A percentile compares a stretch with the other conserved stretches of the same genome.
Evolutionary conservation across 2,113 vertebrate species (phyloP).

Genomic region (Carollia perspicillata): DNA sequence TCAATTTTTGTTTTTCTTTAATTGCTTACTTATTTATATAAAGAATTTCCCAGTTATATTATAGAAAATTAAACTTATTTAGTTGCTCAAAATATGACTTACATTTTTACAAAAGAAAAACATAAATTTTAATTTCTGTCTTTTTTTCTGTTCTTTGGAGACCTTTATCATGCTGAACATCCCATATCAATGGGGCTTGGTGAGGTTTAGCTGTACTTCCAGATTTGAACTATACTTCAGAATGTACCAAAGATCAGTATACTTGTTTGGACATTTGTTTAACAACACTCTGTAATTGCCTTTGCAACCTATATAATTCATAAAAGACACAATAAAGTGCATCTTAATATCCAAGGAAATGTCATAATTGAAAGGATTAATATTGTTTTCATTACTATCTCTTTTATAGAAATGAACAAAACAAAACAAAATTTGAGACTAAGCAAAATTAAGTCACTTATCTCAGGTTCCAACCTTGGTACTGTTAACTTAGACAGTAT

Average conservation of each 20-base stretch:
- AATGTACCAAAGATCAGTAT: background rate
- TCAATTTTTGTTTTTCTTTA: background rate
- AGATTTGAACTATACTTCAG: background rate
- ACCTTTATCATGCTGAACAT: background rate
- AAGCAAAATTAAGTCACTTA: background rate
- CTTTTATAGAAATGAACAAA: background rate
- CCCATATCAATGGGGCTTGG: background rate
- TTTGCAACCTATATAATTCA: background rate
- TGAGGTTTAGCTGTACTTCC: background rate
- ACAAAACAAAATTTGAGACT: background rate
- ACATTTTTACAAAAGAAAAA: background rate
- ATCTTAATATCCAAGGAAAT: background rate
- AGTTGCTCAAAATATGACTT: background rate
- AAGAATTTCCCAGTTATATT: background rate
- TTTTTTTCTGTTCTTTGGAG: background rate
- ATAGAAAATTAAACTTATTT: background rate
- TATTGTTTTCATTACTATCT: background rate
- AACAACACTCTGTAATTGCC: background rate
- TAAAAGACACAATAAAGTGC: background rate
- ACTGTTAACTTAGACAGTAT: background rate
- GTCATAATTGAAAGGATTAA: background rate
- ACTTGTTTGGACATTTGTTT: background rate
- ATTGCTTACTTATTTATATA: background rate
- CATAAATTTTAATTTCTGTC: background rate
- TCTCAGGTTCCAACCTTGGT: background rate